These are phyloP conservation scores for Halcyon chelicuti DNA, from an alignment of 2,797 vertebrate species.

Conservation along the genomic window DNA sequence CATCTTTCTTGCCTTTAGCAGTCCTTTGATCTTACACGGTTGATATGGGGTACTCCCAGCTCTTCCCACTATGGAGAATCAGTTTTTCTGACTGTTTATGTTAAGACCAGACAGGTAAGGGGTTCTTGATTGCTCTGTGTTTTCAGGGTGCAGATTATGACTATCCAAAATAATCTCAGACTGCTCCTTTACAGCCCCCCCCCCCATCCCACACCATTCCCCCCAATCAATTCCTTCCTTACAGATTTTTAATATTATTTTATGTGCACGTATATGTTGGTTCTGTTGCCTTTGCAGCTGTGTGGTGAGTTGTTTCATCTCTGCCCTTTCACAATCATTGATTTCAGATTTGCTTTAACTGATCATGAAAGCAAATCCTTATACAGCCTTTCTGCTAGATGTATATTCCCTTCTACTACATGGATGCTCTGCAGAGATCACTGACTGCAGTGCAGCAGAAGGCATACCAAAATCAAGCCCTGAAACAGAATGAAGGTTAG, in stretches of 20 bases:
- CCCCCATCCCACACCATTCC: too few species aligned
- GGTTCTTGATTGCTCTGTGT: background rate
- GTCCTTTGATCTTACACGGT: background rate
- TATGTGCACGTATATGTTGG: background rate
- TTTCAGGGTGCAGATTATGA: background rate
- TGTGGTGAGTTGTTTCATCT: background rate
- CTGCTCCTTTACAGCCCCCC: accelerated
- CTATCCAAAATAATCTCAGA: background rate
- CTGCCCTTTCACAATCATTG: background rate
- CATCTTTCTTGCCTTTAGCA: background rate
- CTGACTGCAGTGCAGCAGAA: background rate
- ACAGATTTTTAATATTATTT: accelerated
- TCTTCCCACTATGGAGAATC: background rate
- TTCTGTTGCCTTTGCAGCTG: background rate
- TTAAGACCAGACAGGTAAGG: background rate
- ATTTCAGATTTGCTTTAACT: background rate
- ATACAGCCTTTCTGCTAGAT: background rate
- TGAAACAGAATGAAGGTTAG: background rate
- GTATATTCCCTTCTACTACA: background rate
- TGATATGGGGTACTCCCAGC: background rate
- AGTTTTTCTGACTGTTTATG: background rate
- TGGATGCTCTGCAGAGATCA: background rate
- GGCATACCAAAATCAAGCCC: background rate
- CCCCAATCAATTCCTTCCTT: background rate
- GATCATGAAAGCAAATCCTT: background rate